Percentiles rank a stretch among this genome's conserved stretches.
Conservation (phyloP, 1,140 invertebrate genomes). For the Dendrolimus kikuchii region DNA sequence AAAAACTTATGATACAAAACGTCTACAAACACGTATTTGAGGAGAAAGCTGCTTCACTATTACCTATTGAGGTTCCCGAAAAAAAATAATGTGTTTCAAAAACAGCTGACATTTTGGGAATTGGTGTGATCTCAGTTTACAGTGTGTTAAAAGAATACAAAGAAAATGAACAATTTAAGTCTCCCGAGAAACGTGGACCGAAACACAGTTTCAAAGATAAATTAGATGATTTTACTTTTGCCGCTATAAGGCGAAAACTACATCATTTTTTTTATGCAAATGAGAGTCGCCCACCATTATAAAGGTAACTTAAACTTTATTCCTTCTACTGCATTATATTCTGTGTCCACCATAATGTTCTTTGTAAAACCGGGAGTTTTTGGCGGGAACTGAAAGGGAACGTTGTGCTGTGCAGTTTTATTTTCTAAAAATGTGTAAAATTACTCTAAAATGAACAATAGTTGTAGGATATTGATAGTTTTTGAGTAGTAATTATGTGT, state of each 20-base stretch:
- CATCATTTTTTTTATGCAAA: conserved; percentile 17
- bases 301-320: conserved; percentile 11
- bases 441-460: too few relatives aligned
- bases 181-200: conserved; percentile 14
- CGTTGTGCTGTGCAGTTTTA: too few relatives aligned
- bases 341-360: conserved; percentile 3
- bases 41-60: too few relatives aligned
- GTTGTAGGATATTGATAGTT: too few relatives aligned
- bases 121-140: background rate
- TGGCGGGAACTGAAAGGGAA: too few relatives aligned
- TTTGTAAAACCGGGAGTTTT: conserved; percentile 4
- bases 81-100: conserved; percentile 14
- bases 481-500: too few relatives aligned
- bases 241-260: conserved; percentile 19
- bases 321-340: conserved; percentile 3
- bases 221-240: conserved; percentile 20
- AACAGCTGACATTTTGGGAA: conserved; percentile 10
- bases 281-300: conserved; percentile 15
- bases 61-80: too few relatives aligned
- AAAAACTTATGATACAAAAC: too few relatives aligned
- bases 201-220: conserved; percentile 16
- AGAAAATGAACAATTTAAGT: conserved; percentile 19
- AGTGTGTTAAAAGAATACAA: conserved; percentile 7
- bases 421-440: too few relatives aligned
- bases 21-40: too few relatives aligned